A percentile compares a stretch with the other conserved stretches of the same genome.
Evolutionary conservation across 2,888 invertebrate species (phyloP).

Genomic region (Phania funesta): DNA sequence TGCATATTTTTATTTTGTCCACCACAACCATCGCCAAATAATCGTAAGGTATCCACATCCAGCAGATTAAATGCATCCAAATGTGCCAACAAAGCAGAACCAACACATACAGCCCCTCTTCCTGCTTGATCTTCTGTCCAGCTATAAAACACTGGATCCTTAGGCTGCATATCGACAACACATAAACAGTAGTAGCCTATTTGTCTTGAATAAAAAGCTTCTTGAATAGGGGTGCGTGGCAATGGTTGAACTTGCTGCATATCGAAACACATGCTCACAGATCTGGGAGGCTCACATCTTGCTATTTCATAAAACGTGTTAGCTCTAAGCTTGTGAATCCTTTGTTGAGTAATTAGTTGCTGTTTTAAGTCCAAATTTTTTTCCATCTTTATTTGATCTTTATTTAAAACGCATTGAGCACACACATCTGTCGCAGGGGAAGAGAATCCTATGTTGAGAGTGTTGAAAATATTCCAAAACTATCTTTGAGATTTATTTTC

Average conservation of each 20-base stretch:
- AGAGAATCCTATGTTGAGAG: neutral
- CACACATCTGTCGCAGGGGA: neutral
- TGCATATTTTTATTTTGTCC: conserved; percentile 37
- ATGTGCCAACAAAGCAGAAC: conserved; percentile 48
- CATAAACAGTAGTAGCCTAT: neutral
- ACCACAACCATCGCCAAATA: conserved; percentile 42
- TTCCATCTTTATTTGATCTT: neutral
- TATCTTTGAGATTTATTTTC: conserved; percentile 24
- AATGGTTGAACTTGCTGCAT: conserved; percentile 38
- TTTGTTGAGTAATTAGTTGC: conserved; percentile 36
- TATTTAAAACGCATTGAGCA: neutral
- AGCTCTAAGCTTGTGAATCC: conserved; percentile 26
- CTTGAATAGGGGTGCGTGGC: neutral
- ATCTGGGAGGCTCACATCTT: conserved; percentile 31
- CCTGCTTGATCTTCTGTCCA: neutral
- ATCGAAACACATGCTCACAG: conserved; percentile 45
- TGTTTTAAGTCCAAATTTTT: neutral
- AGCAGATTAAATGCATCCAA: conserved; percentile 5
- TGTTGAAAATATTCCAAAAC: neutral
- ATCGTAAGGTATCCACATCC: conserved; percentile 25
- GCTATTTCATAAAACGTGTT: conserved; percentile 13
- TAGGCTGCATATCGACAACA: conserved; percentile 41
- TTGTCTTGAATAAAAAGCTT: neutral
- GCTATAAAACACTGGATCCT: conserved; percentile 50
- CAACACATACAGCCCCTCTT: neutral